Evolutionary conservation across 1,140 invertebrate genomes (phyloP).

Genomic region (Drepana arcuata): DNA sequence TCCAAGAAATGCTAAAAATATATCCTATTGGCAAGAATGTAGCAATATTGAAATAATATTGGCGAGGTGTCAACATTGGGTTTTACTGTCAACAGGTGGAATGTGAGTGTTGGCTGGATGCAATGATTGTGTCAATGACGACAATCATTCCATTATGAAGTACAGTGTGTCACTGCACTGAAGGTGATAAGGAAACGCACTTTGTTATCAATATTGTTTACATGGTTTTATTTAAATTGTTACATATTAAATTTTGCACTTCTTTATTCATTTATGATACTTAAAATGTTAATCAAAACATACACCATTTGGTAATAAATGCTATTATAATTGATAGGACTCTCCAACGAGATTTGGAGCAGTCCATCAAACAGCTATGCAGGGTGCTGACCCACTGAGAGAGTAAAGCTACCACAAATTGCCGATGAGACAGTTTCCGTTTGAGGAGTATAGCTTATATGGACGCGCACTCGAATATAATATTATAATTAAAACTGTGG

Average conservation of each 20-base stretch:
- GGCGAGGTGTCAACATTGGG: no score
- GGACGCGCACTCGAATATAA: conserved; percentile 1
- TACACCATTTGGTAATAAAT: conserved; percentile 70
- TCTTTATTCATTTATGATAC: conserved; percentile 57
- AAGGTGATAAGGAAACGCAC: conserved; percentile 31
- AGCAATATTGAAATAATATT: no score
- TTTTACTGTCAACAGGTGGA: no score
- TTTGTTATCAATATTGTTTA: conserved; percentile 61
- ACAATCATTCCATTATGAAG: conserved; percentile 27
- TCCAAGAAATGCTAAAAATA: no score
- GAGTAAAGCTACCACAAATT: conserved; percentile 7
- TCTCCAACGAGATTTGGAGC: conserved; percentile 41
- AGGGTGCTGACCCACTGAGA: conserved; percentile 20
- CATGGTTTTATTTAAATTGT: conserved; percentile 68
- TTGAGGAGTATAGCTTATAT: background rate
- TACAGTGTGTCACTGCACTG: conserved; percentile 1
- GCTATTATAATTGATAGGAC: conserved; percentile 59
- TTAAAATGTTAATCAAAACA: conserved; percentile 63
- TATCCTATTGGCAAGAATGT: no score
- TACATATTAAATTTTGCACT: conserved; percentile 71
- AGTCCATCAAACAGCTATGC: conserved; percentile 50
- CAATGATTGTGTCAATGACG: conserved; percentile 18
- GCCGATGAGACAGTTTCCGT: conserved; percentile 1
- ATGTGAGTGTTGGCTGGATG: conserved; percentile 37
- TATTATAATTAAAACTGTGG: conserved; percentile 22